Evolutionary conservation across 2,888 invertebrate species (phyloP), one percentile per base, ranked within the genome.

Genomic region (Dysmachus trigonus): DNA sequence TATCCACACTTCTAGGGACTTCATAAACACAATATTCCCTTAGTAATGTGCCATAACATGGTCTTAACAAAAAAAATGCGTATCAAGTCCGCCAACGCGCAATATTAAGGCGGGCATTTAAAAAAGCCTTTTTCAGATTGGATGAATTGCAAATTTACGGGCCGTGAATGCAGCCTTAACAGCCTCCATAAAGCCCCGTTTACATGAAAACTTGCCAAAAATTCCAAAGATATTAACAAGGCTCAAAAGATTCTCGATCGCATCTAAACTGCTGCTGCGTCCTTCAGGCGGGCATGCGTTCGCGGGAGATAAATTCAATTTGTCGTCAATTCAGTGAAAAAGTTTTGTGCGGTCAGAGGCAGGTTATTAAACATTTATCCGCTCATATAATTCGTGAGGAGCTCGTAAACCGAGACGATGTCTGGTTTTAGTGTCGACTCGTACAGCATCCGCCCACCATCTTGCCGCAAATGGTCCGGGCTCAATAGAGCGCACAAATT

Each of bases 311-410:
- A 72, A 83, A 83, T 83, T 83, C 83, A 83, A 83, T 83, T 83
- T 83, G 83, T 83, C 47, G 83, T 83, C 83, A 41, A 83, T 83
- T 83, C 72, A n/a, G 31, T 72, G 73, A 33, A 53, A 82, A 82
- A 83, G 22, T 71, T 18, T 72, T 72, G 62, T 83, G 72, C 83
- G 83, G 83, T 83, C 72, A 38, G 38, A 71, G 35, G 30, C 72
- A 38, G 35, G 31, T 72, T 83, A 83, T 83, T 72, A 83, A 83
- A 83, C 83, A 83, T 83, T 83, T 83, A 83, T 83, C 72, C 72
- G 72, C 72, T 83, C 83, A 83, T 83, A 83, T 83, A 83, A 83
- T 72, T 83, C 41, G 83, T 35, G 81, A 30, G 38, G 38, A 41
- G 72, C 38, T 72, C 83, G 27, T 83, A 83, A 83, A 83, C 83